Evolutionary conservation across 2,797 vertebrate species (phyloP), one percentile per base, ranked within the genome.

Genomic region (Alouatta caraya): DNA sequence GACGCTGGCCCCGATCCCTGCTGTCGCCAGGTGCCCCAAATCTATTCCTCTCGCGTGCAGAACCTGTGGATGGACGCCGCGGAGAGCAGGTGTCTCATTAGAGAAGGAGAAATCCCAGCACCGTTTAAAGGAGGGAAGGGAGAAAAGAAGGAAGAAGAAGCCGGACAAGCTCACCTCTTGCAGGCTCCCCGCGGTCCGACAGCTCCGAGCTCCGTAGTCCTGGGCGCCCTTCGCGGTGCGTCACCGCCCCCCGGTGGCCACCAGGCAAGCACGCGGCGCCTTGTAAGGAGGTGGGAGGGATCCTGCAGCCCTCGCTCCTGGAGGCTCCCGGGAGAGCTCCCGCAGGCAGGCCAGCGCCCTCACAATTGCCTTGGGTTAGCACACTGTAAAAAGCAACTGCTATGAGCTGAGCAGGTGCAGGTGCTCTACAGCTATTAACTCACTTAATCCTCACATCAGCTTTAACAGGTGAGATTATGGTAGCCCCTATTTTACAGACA

Each of bases 171-270:
- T 79, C 1, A 0, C 2, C 46, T 3, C 3, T 26, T 6, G 9
- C 24, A 50, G 11, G 22, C 5, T 26, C 11, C 1, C 11, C 4
- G 4, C 26, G 1, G 7, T 67, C 4, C 9, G 6, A 67, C 28
- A 28, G 48, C 28, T 14, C 22, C 4, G 8, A 13, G 7, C 70
- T 7, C 52, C 44, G 22, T 8, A 11, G 17, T 50, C 28, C 72
- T 12, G 1, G 75, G 78, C 2, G 19, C 44, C 7, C 55, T 70
- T 39, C 30, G 50, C 3, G 52, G 87, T 46, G 42, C 67, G 28
- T 28, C 72, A 93, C 76, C 1, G 84, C 76, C 97, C 93, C 76
- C 97, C 94, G 50, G 95, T 90, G 97, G 94, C 86, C 89, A 89
- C 28, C 0, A 1, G 50, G 21, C 83, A 30, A 2, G 8, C 28